These are phyloP conservation scores for Drepana arcuata DNA, from an alignment of 1,140 invertebrate species.

Conservation along the genomic window DNA sequence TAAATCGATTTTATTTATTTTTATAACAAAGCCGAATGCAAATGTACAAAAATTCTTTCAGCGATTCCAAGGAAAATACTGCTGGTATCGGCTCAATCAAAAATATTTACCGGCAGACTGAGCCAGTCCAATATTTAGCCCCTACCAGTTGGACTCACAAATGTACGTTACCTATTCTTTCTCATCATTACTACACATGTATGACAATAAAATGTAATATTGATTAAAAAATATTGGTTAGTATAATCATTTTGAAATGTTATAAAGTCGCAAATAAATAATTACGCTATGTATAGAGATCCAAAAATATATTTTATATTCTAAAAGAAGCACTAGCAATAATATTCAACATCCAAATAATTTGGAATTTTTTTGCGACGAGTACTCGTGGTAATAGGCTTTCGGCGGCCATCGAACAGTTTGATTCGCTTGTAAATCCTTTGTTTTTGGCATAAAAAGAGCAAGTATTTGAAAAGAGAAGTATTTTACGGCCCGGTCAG, in stretches of 20 bases:
- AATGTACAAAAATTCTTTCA: slow-evolving; percentile 17
- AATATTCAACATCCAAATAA: too few relatives aligned
- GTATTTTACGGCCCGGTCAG: slow-evolving; percentile 14
- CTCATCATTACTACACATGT: too few relatives aligned
- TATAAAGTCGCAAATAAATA: too few relatives aligned
- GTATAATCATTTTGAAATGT: too few relatives aligned
- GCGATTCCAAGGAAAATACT: slow-evolving; percentile 19
- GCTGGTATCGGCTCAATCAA: slow-evolving; percentile 32
- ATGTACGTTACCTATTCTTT: slow-evolving; percentile 25
- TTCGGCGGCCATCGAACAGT: slow-evolving; percentile 6
- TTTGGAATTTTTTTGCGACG: too few relatives aligned
- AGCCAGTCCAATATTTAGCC: slow-evolving; percentile 32
- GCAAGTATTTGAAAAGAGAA: slow-evolving; percentile 12
- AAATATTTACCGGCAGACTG: slow-evolving; percentile 35
- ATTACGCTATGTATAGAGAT: too few relatives aligned
- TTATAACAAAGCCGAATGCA: slow-evolving; percentile 16
- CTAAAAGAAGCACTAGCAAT: too few relatives aligned
- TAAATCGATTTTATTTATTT: slow-evolving; percentile 19
- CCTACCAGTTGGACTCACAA: slow-evolving; percentile 21
- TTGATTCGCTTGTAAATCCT: slow-evolving; percentile 14
- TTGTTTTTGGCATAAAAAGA: slow-evolving; percentile 21
- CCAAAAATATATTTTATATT: too few relatives aligned
- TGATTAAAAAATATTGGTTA: too few relatives aligned
- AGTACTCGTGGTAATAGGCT: too few relatives aligned
- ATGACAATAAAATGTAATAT: too few relatives aligned